Conservation (phyloP, 2,888 invertebrate genomes). For the Leucoma salicis region DNA sequence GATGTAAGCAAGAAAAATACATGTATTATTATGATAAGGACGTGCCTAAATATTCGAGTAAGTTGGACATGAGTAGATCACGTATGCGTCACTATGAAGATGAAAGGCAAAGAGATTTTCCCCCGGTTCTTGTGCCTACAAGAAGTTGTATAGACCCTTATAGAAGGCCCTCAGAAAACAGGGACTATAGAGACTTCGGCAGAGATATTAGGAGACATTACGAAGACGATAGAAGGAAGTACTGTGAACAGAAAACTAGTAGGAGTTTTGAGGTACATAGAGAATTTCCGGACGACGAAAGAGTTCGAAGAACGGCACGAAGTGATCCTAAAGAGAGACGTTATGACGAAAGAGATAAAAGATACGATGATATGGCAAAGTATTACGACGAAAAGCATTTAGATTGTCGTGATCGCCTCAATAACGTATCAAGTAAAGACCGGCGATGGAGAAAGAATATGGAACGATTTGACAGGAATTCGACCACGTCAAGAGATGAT, state of each 20-base stretch:
- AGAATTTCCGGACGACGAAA: slow-evolving; percentile 52
- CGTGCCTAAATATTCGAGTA: slow-evolving; percentile 46
- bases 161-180: slow-evolving; percentile 32
- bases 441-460: slow-evolving; percentile 43
- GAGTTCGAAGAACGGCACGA: slow-evolving; percentile 47
- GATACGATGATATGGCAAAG: slow-evolving; percentile 44
- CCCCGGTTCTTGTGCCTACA: slow-evolving; percentile 38
- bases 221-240: slow-evolving; percentile 50
- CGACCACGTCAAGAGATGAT: slow-evolving; percentile 60
- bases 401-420: slow-evolving; percentile 31
- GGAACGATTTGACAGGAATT: slow-evolving; percentile 60
- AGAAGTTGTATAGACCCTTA: slow-evolving; percentile 46
- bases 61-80: slow-evolving; percentile 46
- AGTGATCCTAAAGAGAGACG: slow-evolving; percentile 47
- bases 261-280: slow-evolving; percentile 62
- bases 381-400: slow-evolving; percentile 50
- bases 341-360: slow-evolving; percentile 44
- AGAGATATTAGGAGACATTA: slow-evolving; percentile 37
- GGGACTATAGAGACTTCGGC: slow-evolving; percentile 49
- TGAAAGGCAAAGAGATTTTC: slow-evolving; percentile 45
- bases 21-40: slow-evolving; percentile 44
- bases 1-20: slow-evolving; percentile 41
- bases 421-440: slow-evolving; percentile 40
- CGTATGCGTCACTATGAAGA: slow-evolving; percentile 36
- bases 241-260: slow-evolving; percentile 58